Conservation (phyloP, 1,140 invertebrate genomes). For the Elymnias hypermnestra region DNA sequence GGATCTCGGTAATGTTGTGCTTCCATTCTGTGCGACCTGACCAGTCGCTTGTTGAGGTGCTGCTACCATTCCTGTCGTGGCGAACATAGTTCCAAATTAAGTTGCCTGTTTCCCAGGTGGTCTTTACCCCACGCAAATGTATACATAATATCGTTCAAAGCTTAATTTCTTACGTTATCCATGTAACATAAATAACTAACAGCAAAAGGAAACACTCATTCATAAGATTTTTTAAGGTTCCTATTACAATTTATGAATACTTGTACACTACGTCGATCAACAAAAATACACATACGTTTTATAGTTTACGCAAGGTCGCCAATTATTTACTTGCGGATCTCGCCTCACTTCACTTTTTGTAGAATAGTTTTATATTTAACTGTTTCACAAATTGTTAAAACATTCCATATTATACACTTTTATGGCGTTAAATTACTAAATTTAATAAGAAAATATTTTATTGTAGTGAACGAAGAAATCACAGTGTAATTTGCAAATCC, state of each 20-base stretch:
- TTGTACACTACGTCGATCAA: conserved; percentile 16
- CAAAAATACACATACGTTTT: conserved; percentile 32
- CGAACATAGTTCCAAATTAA: conserved; percentile 56
- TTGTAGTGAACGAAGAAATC: conserved; percentile 3
- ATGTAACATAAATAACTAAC: conserved; percentile 24
- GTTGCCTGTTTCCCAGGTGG: conserved; percentile 59
- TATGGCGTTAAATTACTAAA: background rate
- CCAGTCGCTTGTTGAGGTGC: conserved; percentile 58
- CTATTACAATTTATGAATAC: conserved; percentile 7
- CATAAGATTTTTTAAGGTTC: background rate
- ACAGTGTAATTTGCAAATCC: too few relatives aligned
- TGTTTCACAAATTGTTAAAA: background rate
- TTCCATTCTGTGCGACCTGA: conserved; percentile 58
- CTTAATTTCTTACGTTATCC: conserved; percentile 36
- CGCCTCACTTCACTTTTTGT: background rate
- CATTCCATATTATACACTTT: background rate
- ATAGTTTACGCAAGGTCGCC: conserved; percentile 52
- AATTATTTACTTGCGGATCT: conserved; percentile 11
- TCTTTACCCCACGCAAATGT: conserved; percentile 56
- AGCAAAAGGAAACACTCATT: conserved; percentile 7
- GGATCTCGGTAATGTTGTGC: conserved; percentile 66
- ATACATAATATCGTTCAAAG: conserved; percentile 61
- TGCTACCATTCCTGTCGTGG: conserved; percentile 62
- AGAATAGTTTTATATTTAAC: background rate
- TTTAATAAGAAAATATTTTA: conserved; percentile 32